Conservation (phyloP, 37 sponge, comb jelly and placozoan species). For the Agelas oroides region DNA sequence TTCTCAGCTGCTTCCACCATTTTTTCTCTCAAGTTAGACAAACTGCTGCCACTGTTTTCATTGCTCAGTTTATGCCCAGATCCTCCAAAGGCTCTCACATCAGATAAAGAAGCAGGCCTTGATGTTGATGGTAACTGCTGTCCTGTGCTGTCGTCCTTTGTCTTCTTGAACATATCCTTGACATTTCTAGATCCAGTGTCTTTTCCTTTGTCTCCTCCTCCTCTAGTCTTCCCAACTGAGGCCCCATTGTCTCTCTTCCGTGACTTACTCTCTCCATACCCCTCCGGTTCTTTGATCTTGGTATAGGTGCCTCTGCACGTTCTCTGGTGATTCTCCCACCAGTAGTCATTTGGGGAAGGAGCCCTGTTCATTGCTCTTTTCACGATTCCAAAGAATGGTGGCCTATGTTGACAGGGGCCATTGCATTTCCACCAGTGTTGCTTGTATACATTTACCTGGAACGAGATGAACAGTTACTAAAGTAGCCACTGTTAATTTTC, state of each 20-base stretch:
- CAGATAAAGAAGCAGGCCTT: neutral
- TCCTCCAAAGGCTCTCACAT: slow-evolving; percentile 13
- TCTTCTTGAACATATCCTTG: slow-evolving; percentile 23
- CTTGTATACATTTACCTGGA: slow-evolving; percentile 69
- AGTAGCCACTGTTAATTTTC: neutral
- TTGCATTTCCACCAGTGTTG: slow-evolving; percentile 99
- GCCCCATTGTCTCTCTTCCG: neutral
- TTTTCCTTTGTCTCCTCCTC: neutral
- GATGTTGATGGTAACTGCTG: neutral
- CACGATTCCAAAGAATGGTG: slow-evolving; percentile 90
- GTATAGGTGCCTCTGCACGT: slow-evolving; percentile 85
- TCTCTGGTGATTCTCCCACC: slow-evolving; percentile 88
- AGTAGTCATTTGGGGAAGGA: slow-evolving; percentile 83
- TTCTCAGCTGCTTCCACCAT: slow-evolving; percentile 49
- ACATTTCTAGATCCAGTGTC: slow-evolving; percentile 17
- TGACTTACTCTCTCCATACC: slow-evolving; percentile 48
- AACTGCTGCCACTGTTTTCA: neutral
- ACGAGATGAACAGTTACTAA: neutral
- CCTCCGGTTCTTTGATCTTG: slow-evolving; percentile 88
- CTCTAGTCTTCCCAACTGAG: neutral
- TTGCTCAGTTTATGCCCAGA: neutral
- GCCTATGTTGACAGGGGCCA: slow-evolving; percentile 88
- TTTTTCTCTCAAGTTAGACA: slow-evolving; percentile 10
- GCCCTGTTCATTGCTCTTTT: slow-evolving; percentile 96
- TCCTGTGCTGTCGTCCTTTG: neutral